Conservation (phyloP, 2,113 vertebrate genomes). For the Psephotus haematonotus region DNA sequence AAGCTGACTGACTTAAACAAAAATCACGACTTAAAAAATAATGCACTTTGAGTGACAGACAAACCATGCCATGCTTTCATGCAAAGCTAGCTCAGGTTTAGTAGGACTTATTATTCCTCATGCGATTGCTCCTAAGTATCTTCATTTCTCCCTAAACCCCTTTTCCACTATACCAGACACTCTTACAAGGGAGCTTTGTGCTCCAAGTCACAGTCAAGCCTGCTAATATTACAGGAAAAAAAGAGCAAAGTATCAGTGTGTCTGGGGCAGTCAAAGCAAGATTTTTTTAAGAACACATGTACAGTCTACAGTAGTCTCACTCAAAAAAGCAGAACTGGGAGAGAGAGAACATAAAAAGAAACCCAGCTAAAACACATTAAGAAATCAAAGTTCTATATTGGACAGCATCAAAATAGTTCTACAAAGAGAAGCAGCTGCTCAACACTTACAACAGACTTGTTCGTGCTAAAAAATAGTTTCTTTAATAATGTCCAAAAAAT, state of each 20-base stretch:
- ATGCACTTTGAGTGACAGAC: background rate
- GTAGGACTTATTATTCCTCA: constrained; percentile 7
- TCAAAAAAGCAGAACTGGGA: background rate
- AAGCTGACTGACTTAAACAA: background rate
- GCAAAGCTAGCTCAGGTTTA: background rate
- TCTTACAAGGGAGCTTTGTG: constrained; percentile 17
- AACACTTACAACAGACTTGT: background rate
- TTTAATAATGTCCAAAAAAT: background rate
- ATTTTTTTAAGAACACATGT: background rate
- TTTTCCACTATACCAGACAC: background rate
- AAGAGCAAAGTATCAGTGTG: background rate
- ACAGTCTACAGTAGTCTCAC: background rate
- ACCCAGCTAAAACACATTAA: background rate
- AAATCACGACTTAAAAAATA: background rate
- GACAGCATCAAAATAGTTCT: background rate
- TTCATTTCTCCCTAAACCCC: background rate
- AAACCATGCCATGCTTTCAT: background rate
- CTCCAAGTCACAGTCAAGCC: background rate
- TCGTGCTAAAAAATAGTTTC: background rate
- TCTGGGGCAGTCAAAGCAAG: background rate
- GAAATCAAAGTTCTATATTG: background rate
- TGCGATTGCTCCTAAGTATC: background rate
- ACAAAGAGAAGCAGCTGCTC: background rate
- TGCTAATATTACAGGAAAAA: background rate
- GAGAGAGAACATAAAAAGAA: background rate